phyloP scores from a whole-genome alignment of 2,888 invertebrate genomes.

The Xestobium rufovillosum region DNA sequence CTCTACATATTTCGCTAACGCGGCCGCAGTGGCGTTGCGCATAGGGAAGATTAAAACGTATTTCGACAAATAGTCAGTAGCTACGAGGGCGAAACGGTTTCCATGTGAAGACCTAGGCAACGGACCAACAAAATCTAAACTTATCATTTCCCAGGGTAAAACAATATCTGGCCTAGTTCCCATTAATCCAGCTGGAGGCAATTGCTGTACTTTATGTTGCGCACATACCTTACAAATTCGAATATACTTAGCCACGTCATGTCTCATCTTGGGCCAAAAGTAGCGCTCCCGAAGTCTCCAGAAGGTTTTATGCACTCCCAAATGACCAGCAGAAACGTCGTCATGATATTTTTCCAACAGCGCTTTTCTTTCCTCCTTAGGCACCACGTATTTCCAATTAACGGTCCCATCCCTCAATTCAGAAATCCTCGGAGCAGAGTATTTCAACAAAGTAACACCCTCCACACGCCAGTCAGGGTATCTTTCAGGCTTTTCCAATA shows the following conservation, averaged over 20 bases:
- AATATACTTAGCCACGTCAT: background rate
- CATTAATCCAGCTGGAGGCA: constrained; percentile 5
- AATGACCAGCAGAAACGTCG: background rate
- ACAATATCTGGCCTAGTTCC: constrained; percentile 1
- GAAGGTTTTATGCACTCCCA: background rate
- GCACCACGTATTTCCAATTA: constrained; percentile 8
- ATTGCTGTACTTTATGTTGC: constrained; percentile 2
- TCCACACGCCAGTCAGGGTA: constrained; percentile 1
- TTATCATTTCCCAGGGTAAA: constrained; percentile 8
- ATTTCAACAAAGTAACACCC: background rate
- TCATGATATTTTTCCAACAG: background rate
- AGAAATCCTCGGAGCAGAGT: background rate
- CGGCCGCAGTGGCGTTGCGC: background rate
- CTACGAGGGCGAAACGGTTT: constrained; percentile 4
- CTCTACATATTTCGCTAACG: constrained; percentile 6
- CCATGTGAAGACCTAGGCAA: constrained; percentile 6
- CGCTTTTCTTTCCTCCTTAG: constrained; percentile 5
- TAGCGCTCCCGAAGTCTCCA: constrained; percentile 3
- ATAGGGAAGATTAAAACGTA: constrained; percentile 1
- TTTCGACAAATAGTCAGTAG: constrained; percentile 9
- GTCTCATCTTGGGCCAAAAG: constrained; percentile 6
- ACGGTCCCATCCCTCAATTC: background rate
- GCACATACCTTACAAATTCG: background rate
- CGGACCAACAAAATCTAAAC: constrained; percentile 7
- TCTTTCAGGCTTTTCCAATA: background rate